Evolutionary conservation across 1,140 invertebrate species (phyloP), one percentile per base, ranked within the genome.

Genomic region (Pantala flavescens): DNA sequence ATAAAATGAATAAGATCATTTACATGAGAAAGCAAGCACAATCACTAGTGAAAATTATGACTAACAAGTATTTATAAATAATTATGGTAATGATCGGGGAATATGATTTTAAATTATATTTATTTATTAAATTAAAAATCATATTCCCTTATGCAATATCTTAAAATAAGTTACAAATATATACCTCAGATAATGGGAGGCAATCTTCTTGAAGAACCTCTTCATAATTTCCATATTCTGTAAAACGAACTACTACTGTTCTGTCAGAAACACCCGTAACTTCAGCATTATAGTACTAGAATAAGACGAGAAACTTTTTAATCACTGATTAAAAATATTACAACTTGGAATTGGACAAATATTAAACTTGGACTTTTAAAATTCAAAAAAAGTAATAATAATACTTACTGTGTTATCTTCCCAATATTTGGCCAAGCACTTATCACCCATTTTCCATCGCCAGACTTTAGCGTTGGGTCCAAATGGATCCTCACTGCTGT

Each of bases 401-500:
- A 73, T 76, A 84, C 84, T 84, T 82, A 95, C 93, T 84, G 89
- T 89, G 79, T 92, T 90, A 84, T 96, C 94, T 84, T 96, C 93
- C 93, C 94, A 96, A 82, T 96, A 96, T 80, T 93, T 92, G 9
- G 94, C 93, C 81, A 95, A 85, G 82, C 93, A 95, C 71, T 89
- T 86, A 80, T 95, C 92, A 23, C 93, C 93, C 72, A 89, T 82
- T 79, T 88, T 89, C 90, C 90, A 94, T 75, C 84, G 82, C 83
- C 88, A 87, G 42, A 79, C 78, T 24, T 80, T 75, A 23, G 75
- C 74, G 49, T 79, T 77, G 23, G 75, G 75, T 24, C 75, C 73
- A 63, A 72, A 77, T 63, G 49, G 49, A 63, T 63, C 49, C 24
- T 79, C 77, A 73, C 75, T 79, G 23, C 76, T 49, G n/a, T 72